Base-by-base conservation (phyloP, 2,888 invertebrate species). In the Leptopilina syphax region DNA sequence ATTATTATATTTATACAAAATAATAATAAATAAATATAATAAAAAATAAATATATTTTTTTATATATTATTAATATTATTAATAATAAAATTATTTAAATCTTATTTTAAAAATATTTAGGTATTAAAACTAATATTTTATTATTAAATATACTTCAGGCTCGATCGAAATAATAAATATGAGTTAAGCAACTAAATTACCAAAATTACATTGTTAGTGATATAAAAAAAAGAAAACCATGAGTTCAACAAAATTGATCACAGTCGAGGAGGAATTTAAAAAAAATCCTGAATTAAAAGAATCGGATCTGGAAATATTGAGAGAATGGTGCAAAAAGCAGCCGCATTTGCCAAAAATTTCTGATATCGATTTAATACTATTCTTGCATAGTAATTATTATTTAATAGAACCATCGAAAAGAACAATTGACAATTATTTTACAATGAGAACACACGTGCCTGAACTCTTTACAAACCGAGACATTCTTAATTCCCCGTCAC, bases 371-470 rank as follows among this genome's bases (percentile, higher is more conserved):
- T 92, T 95, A 12, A 94, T 95, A 76, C 90, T 95, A 60, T 95
- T 95, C 80, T 94, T 95, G 84, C 95, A 96, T 90, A 95, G 95
- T 88, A 96, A 96, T 90, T 93, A 94, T 79, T 94, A 94, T 85
- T 95, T 95, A 83, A 92, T 95, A 76, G 96, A 95, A 84, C 93
- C 94, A 24, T 93, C 96, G 0, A 96, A 96, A 89, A 92, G 93
- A 68, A 95, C 95, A 10, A 93, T 96, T 57, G 96, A 96, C 86
- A 93, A 94, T 0, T 94, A 95, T 90, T 95, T 94, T 86, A 96
- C 96, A 0, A 92, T 95, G 8, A 93, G 94, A 85, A 95, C 95
- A 0, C 94, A 95, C 82, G 94, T 95, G 87, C 94, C 94, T 0
- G 87, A 88, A 78, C 86, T 88, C 79, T 88, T 88, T 77, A 78